phyloP scores from a whole-genome alignment of 2,113 vertebrate species.

The Sminthopsis crassicaudata region DNA sequence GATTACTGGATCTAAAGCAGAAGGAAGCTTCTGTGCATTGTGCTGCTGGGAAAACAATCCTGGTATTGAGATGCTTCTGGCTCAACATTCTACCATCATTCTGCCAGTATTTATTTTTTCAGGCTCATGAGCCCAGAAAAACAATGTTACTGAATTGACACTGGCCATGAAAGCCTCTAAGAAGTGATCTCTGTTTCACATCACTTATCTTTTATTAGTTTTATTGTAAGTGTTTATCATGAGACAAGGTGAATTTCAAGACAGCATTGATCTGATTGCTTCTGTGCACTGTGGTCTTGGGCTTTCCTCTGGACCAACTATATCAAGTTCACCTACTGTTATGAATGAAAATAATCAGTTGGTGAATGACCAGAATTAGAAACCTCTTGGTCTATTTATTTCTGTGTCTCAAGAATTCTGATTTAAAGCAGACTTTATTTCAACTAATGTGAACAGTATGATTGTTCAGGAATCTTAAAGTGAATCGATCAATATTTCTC shows the following conservation, averaged over 20 bases:
- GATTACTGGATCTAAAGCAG: not conserved
- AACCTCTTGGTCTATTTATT: constrained; percentile 73
- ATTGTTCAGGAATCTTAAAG: constrained; percentile 68
- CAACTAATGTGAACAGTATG: constrained; percentile 69
- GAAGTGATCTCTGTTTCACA: constrained; percentile 31
- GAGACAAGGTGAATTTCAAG: constrained; percentile 21
- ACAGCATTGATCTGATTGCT: constrained; percentile 29
- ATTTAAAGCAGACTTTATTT: constrained; percentile 76
- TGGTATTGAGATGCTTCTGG: constrained; percentile 18
- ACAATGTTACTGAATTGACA: constrained; percentile 34
- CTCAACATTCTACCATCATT: constrained; percentile 1
- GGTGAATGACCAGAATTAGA: constrained; percentile 77
- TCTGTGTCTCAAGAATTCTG: constrained; percentile 76
- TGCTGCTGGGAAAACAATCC: not conserved
- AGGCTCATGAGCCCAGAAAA: not conserved
- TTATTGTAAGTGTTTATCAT: constrained; percentile 37
- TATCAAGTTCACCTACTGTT: constrained; percentile 68
- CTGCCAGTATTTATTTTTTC: constrained; percentile 44
- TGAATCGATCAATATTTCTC: constrained; percentile 65
- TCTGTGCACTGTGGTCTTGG: not conserved
- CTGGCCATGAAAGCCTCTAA: constrained; percentile 9
- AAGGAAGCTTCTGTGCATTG: not conserved
- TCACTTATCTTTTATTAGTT: not conserved
- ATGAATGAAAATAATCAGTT: constrained; percentile 77
- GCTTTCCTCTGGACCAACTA: constrained; percentile 52